A percentile compares a stretch with the other conserved stretches of the same genome.
phyloP scores from a whole-genome alignment of 2,797 vertebrate genomes.

The Sebastes trivittatus region DNA sequence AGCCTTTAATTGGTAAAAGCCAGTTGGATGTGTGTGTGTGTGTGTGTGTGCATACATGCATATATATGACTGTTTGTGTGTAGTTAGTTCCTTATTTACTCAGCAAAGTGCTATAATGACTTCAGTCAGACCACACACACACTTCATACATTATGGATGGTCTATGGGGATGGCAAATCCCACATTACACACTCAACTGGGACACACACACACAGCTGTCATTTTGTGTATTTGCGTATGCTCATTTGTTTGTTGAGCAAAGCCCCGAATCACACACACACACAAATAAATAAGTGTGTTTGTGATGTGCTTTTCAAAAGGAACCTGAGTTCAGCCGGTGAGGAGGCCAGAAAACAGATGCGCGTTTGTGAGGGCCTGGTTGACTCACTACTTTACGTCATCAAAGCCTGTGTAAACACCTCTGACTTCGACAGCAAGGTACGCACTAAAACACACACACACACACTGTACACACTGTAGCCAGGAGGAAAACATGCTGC shows the following conservation, averaged over 20 bases:
- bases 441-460: slow-evolving; percentile 33
- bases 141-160: slow-evolving; percentile 65
- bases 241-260: slow-evolving; percentile 48
- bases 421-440: slow-evolving; percentile 99
- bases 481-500: slow-evolving; percentile 49
- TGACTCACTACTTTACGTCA: slow-evolving; percentile 95
- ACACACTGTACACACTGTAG: neutral
- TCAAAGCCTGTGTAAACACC: slow-evolving; percentile 98
- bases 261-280: slow-evolving; percentile 25
- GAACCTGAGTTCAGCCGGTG: slow-evolving; percentile 96
- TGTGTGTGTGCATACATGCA: neutral
- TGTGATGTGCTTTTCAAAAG: slow-evolving; percentile 68
- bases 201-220: slow-evolving; percentile 34
- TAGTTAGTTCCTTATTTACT: slow-evolving; percentile 48
- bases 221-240: slow-evolving; percentile 38
- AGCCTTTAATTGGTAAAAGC: slow-evolving; percentile 51
- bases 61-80: neutral
- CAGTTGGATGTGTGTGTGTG: neutral
- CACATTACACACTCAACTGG: slow-evolving; percentile 36
- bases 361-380: slow-evolving; percentile 94
- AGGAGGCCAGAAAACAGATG: slow-evolving; percentile 97
- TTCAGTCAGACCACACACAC: slow-evolving; percentile 54
- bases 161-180: slow-evolving; percentile 26
- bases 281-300: neutral
- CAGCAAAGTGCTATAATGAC: slow-evolving; percentile 46